Percentiles rank a stretch among this genome's conserved stretches.
Evolutionary conservation across 2,113 vertebrate genomes (phyloP).

Genomic region (Lipotes vexillifer): DNA sequence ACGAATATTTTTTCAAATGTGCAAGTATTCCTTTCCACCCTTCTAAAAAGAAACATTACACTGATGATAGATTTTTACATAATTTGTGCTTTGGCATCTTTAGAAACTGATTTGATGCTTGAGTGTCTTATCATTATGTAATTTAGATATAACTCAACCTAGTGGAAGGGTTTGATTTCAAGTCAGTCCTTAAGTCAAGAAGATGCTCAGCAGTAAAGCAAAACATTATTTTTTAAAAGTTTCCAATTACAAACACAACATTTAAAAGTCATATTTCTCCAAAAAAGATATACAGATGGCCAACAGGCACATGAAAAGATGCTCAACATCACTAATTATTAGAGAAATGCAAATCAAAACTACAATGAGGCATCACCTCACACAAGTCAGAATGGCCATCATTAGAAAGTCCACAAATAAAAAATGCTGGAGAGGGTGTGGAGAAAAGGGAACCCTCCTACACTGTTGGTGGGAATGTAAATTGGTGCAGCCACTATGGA

Average conservation of each 20-base stretch:
- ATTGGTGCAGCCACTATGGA: not conserved
- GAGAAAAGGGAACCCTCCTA: not conserved
- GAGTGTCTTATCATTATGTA: not conserved
- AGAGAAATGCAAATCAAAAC: too few species aligned
- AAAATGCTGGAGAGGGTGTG: too few species aligned
- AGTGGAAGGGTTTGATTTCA: not conserved
- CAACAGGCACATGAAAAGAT: too few species aligned
- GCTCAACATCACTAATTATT: too few species aligned
- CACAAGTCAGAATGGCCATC: too few species aligned
- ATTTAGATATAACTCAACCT: not conserved
- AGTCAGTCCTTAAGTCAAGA: not conserved
- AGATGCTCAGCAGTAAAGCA: not conserved
- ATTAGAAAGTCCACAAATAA: too few species aligned
- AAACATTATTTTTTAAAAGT: not conserved
- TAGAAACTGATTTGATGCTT: not conserved
- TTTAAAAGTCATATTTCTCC: not conserved
- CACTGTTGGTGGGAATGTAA: not conserved
- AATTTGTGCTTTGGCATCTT: constrained; percentile 10
- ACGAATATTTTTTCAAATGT: not conserved
- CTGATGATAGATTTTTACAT: not conserved
- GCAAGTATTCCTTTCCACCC: not conserved
- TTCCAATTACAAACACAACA: not conserved
- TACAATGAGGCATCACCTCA: too few species aligned
- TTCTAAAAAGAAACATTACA: not conserved
- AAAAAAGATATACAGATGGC: not conserved